phyloP scores from a whole-genome alignment of 2,797 vertebrate species.

The Crenuchus spilurus region DNA sequence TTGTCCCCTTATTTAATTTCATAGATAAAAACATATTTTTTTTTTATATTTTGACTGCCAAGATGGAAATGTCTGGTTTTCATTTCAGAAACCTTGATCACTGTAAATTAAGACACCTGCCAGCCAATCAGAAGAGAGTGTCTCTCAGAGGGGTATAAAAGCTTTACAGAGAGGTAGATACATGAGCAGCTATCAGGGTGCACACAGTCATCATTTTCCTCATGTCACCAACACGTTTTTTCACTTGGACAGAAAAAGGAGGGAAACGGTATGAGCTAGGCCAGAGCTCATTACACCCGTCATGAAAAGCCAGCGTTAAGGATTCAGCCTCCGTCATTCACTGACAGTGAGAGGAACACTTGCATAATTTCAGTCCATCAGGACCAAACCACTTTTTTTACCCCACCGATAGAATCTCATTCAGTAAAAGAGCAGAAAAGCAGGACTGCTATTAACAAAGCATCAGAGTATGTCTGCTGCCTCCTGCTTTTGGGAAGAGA shows the following conservation, averaged over 20 bases:
- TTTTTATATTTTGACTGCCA: too few species aligned
- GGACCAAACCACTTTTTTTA: not conserved
- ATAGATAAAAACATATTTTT: too few species aligned
- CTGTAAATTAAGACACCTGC: too few species aligned
- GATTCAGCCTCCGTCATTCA: conserved; percentile 15
- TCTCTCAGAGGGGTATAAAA: too few species aligned
- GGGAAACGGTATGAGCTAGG: not conserved
- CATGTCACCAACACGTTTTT: conserved; percentile 7
- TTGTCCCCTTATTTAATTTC: too few species aligned
- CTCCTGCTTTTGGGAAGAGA: not conserved
- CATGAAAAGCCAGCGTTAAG: not conserved
- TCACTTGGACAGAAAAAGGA: not conserved
- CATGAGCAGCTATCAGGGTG: not conserved
- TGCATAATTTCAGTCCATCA: conserved; percentile 15
- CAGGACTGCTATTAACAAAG: not conserved
- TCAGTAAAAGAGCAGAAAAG: not conserved
- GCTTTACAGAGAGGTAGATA: not conserved
- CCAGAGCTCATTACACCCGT: conserved; percentile 5
- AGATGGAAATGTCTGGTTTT: too few species aligned
- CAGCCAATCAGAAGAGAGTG: too few species aligned
- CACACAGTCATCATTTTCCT: not conserved
- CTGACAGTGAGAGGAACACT: not conserved
- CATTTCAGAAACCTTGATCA: too few species aligned
- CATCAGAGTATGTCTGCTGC: not conserved
- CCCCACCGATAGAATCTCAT: not conserved